Percentiles rank a stretch among this genome's conserved stretches.
Conservation (phyloP, 1,140 invertebrate genomes). For the Bombus ignitus region DNA sequence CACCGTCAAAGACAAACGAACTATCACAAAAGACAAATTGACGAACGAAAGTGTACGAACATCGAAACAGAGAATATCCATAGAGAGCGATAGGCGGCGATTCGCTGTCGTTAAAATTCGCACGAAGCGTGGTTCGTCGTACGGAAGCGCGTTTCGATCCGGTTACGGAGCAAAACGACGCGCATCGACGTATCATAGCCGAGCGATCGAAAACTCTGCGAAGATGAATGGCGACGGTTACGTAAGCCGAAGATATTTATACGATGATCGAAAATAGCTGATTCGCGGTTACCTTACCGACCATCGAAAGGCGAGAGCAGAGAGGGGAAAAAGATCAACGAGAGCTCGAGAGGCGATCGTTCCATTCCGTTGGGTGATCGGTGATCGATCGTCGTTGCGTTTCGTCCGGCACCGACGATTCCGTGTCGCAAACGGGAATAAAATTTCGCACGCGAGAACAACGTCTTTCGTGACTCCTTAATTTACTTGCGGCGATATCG, state of each 20-base stretch:
- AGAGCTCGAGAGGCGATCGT: background rate
- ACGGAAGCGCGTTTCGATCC: background rate
- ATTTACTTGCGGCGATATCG: too few species aligned
- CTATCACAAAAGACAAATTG: background rate
- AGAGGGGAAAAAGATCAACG: background rate
- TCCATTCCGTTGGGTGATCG: background rate
- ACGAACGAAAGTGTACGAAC: background rate
- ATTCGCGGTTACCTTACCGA: conserved; percentile 2
- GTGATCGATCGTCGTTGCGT: background rate
- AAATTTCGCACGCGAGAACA: too few species aligned
- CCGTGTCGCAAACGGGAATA: too few species aligned
- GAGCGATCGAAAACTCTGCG: background rate
- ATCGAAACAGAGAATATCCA: too few species aligned
- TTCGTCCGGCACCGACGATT: too few species aligned
- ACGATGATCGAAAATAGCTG: conserved; percentile 59
- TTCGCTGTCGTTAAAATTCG: too few species aligned
- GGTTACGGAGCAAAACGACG: background rate
- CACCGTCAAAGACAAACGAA: conserved; percentile 1
- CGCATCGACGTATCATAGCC: background rate
- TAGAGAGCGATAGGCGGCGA: too few species aligned
- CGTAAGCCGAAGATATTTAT: conserved; percentile 62
- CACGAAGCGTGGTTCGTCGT: background rate
- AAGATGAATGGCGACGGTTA: conserved; percentile 66
- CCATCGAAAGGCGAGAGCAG: background rate
- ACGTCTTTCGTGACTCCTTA: too few species aligned